These are phyloP conservation scores for Hassar affinis DNA, from an alignment of 2,113 vertebrate genomes.

Conservation along the genomic window DNA sequence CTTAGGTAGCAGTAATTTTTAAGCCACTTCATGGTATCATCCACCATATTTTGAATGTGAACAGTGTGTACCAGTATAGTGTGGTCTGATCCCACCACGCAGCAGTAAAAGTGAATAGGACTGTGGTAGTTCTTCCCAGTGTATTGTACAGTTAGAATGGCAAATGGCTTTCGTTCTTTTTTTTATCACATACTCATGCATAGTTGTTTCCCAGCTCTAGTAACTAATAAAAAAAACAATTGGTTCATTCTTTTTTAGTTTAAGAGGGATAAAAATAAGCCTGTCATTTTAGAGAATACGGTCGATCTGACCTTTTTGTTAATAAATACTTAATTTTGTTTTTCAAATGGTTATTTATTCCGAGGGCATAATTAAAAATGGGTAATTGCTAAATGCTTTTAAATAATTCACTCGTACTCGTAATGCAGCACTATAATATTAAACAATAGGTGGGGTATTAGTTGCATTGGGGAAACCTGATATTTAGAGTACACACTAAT, in stretches of 20 bases:
- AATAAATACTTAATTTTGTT: too few relatives aligned
- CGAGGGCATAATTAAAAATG: neutral
- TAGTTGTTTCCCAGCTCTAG: neutral
- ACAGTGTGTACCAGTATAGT: neutral
- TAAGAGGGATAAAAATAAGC: too few relatives aligned
- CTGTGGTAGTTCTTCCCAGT: neutral
- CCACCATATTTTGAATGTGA: neutral
- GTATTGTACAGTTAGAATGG: neutral
- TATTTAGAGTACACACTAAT: neutral
- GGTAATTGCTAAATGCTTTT: neutral
- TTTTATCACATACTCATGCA: neutral
- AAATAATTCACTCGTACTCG: neutral
- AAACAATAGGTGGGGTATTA: neutral
- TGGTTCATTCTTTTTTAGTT: slow-evolving; percentile 7
- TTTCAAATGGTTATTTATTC: neutral
- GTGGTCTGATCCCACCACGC: neutral
- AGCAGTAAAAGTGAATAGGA: slow-evolving; percentile 7
- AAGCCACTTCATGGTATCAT: slow-evolving; percentile 22
- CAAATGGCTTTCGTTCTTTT: neutral
- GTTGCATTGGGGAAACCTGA: neutral
- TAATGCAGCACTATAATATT: neutral
- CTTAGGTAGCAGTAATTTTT: slow-evolving; percentile 22
- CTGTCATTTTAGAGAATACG: neutral
- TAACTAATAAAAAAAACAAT: neutral
- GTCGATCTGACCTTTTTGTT: neutral